Base-by-base conservation (phyloP, 1,140 invertebrate genomes). In the Atta cephalotes region DNA sequence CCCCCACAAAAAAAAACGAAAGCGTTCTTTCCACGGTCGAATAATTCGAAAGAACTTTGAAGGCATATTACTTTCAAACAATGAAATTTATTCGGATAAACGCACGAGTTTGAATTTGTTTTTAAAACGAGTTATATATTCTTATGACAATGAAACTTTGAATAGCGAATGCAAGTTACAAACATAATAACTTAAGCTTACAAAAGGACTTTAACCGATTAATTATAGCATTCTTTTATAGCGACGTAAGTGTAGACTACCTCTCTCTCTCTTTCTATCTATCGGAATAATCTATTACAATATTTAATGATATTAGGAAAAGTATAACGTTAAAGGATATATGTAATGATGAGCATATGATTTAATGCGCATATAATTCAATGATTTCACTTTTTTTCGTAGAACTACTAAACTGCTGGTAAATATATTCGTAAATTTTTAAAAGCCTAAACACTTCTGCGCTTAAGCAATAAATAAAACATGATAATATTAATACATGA, bases 1-100 rank as follows among this genome's bases (percentile, higher is more conserved):
- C 85, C 88, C 87, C 88, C 71, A 87, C 91, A 89, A 92, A 92
- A 31, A 31, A 89, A 92, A 93, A 92, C 87, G 92, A 93, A 93
- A 92, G 92, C 90, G 89, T 87, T 86, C 77, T 86, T 78, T 72
- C 68, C 18, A 76, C 70, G 70, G 25, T 74, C 58, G 80, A 74
- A 84, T 84, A 62, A 76, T 51, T 62, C 25, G 35, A 45, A 45
- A 72, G 18, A 18, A 31, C 35, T 16, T 21, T 18, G 80, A 0
- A 58, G 9, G 35, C 25, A 12, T 74, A 9, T 21, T 25, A 16
- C 25, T 74, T 84, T 25, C 28, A 58, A 70, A 87, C 63, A 60
- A 63, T 62, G 66, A 71, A 21, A 25, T 66, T 60, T 12, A 21
- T 14, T 12, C 28, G 1, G 7, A 49, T 58, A 35, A 16, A 9